Evolutionary conservation across 2,888 invertebrate genomes (phyloP), one percentile per base, ranked within the genome.

Genomic region (Ophion costatus): DNA sequence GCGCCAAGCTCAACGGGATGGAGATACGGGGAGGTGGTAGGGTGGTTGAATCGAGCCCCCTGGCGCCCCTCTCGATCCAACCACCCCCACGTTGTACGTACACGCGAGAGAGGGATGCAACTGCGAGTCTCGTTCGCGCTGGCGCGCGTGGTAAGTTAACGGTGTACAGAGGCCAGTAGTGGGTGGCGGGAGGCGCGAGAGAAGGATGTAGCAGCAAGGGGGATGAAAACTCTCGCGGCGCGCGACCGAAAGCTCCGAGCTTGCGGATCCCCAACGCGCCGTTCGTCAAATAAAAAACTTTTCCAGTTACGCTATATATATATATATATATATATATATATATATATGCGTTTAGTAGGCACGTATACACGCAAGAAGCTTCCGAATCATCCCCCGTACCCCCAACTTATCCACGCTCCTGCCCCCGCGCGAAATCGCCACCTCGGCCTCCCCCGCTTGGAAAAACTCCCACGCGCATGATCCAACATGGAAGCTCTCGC

Each of bases 401-500:
- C 70, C 20, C 33, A 20, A 33, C 63, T 51, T 20, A 45, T 24
- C 17, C 70, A 11, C 76, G 14, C n/a, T 42, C 51, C 42, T 42
- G 51, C 61, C 42, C 73, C 64, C 59, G 17, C 51, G 56, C 56
- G 67, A 69, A 73, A 67, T 51, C 80, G 20, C 61, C 73, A 38
- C 51, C 80, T 67, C 66, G 64, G 42, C 73, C 57, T 78, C 56
- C 45, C 56, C 29, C 64, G 63, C 22, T 63, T 73, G 67, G 69
- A 77, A 79, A 84, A 85, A 86, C 80, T 82, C 80, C 79, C 56
- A 61, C 83, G 92, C 92, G 92, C 91, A 90, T 88, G 90, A 89
- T 90, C 90, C 90, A 92, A 90, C 87, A 92, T 92, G 92, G 92
- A 90, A 90, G 89, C 89, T 61, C 33, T 71, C 56, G 5, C 80